Percentiles rank a stretch among this genome's conserved stretches.
These are phyloP conservation scores for Bettongia penicillata DNA, from an alignment of 2,113 vertebrate genomes.

Conservation along the genomic window DNA sequence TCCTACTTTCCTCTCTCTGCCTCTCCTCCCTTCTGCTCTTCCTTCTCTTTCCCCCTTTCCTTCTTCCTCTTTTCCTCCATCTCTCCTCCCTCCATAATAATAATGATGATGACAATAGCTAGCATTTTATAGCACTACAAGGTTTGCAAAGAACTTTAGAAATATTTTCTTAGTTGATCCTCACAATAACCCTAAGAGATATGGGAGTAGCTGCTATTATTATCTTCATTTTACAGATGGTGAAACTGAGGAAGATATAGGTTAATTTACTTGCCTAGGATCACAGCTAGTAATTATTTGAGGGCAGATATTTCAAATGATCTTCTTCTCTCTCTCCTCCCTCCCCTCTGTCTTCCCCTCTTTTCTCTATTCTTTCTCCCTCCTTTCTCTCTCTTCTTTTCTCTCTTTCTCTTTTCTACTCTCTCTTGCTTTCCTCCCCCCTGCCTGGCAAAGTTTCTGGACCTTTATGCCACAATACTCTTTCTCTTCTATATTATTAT, in stretches of 20 bases:
- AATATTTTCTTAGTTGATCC: background rate
- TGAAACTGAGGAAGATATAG: background rate
- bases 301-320: background rate
- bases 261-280: background rate
- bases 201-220: background rate
- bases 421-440: background rate
- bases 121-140: background rate
- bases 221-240: background rate
- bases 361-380: background rate
- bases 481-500: background rate
- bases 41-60: background rate
- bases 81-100: background rate
- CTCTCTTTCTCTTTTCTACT: background rate
- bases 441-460: too few species aligned
- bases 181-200: background rate
- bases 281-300: background rate
- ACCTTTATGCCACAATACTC: background rate
- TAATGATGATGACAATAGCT: background rate
- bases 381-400: background rate
- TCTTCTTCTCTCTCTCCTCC: background rate
- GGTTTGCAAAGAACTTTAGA: background rate
- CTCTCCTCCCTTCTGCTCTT: background rate
- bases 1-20: background rate
- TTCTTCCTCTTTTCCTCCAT: background rate
- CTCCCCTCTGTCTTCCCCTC: background rate